Evolutionary conservation across 2,888 invertebrate genomes (phyloP).

Genomic region (Desoria tigrina): DNA sequence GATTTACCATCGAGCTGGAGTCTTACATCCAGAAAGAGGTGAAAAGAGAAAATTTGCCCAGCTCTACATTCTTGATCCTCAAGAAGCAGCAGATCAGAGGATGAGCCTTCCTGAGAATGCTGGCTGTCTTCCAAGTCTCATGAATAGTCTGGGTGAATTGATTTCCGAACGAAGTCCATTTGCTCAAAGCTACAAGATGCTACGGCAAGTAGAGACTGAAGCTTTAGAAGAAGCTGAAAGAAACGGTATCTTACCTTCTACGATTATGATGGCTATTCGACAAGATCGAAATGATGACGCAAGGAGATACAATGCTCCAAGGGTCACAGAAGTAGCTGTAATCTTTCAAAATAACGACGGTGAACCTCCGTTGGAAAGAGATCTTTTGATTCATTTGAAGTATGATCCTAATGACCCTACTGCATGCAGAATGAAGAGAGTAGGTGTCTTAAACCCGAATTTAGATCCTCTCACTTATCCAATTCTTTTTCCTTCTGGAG

Average conservation of each 20-base stretch:
- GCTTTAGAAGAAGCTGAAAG: not conserved
- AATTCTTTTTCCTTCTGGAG: conserved; percentile 49
- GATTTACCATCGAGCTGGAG: conserved; percentile 35
- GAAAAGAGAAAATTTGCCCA: conserved; percentile 22
- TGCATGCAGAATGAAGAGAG: conserved; percentile 1
- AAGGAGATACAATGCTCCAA: conserved; percentile 45
- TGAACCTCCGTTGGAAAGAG: conserved; percentile 48
- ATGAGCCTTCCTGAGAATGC: not conserved
- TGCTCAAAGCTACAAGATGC: conserved; percentile 44
- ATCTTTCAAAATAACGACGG: conserved; percentile 41
- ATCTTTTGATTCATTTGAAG: conserved; percentile 33
- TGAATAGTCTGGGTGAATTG: not conserved
- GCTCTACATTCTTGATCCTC: conserved; percentile 37
- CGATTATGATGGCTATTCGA: conserved; percentile 12
- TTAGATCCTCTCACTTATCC: conserved; percentile 52
- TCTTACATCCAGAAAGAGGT: not conserved
- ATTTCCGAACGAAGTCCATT: conserved; percentile 27
- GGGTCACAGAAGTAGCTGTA: conserved; percentile 43
- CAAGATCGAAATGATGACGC: conserved; percentile 19
- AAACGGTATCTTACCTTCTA: not conserved
- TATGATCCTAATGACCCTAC: not conserved
- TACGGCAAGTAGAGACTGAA: conserved; percentile 38
- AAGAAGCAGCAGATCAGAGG: not conserved
- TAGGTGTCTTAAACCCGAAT: conserved; percentile 37
- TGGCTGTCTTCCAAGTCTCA: not conserved